Percentiles rank a stretch among this genome's conserved stretches.
These are phyloP conservation scores for Pitangus sulphuratus DNA, from an alignment of 2,797 vertebrate genomes.

Conservation along the genomic window DNA sequence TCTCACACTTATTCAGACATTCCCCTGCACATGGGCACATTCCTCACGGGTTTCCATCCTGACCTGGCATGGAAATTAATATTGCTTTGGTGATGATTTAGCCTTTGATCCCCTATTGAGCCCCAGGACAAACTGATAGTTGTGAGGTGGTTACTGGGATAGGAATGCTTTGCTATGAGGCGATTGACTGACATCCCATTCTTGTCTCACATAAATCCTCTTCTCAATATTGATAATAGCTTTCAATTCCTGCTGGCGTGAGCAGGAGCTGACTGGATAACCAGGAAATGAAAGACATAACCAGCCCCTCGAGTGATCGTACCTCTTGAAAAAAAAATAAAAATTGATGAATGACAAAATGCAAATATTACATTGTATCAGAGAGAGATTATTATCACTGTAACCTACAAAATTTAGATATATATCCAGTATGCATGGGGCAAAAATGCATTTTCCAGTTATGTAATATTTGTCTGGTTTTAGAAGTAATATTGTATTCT, in stretches of 20 bases:
- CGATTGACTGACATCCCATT: constrained; percentile 13
- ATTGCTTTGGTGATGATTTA: constrained; percentile 43
- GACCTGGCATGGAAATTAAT: constrained; percentile 26
- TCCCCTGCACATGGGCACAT: not conserved
- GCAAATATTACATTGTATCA: not conserved
- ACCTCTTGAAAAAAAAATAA: not conserved
- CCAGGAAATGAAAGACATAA: constrained; percentile 57
- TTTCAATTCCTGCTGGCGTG: constrained; percentile 37
- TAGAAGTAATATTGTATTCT: not conserved
- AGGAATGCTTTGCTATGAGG: constrained; percentile 17
- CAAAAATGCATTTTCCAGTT: not conserved
- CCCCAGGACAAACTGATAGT: constrained; percentile 24
- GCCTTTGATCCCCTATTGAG: constrained; percentile 39
- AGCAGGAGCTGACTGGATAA: constrained; percentile 50
- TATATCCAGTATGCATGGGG: not conserved
- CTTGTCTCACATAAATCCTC: constrained; percentile 44
- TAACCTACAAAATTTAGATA: not conserved
- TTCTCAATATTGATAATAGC: constrained; percentile 37
- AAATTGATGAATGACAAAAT: not conserved
- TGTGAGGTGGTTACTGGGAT: constrained; percentile 3
- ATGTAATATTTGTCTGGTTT: not conserved
- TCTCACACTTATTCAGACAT: not conserved
- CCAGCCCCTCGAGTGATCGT: constrained; percentile 10
- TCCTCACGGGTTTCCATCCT: not conserved
- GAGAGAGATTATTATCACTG: not conserved